Evolutionary conservation across 2,113 vertebrate species (phyloP), one percentile per base, ranked within the genome.

Genomic region (Coturnix japonica): DNA sequence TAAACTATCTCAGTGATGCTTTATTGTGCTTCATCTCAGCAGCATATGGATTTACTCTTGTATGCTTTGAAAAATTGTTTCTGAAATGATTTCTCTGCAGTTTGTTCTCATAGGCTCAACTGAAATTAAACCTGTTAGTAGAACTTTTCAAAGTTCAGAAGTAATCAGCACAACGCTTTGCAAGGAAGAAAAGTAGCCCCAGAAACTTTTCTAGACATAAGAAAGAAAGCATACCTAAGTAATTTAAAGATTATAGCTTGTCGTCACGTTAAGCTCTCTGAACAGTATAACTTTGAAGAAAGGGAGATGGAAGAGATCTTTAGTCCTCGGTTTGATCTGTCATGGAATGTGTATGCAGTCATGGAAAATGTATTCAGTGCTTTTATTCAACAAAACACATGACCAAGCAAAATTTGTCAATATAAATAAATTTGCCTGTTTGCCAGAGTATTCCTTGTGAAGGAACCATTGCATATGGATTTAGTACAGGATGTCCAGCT

Each of bases 1-100:
- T 92, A 97, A 97, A 97, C 97, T 96, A 97, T 97, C 97, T 97
- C 96, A 97, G n/a, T 97, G 96, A 97, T 98, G 97, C 98, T 98
- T 98, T 97, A 93, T 97, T 98, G 95, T 97, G 97, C 97, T 97
- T 98, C 97, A 97, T 98, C 97, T 97, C 97, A 98, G 98, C 97
- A 97, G 97, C 97, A 96, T 97, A 96, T 96, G 97, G 96, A 95
- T 96, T 97, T 97, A 97, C 87, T 94, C 96, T 97, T 97, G 97
- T 97, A 95, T 97, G 94, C 92, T 95, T 97, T 97, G 96, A 97
- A 97, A 91, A 97, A 94, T 90, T 96, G 97, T 98, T 97, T 97
- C 89, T 98, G 95, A 96, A 97, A 97, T 97, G 22, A 96, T 97
- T 95, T 97, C 82, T 97, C 94, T 96, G 93, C 64, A 49, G 94